phyloP scores from a whole-genome alignment of 2,113 vertebrate genomes.

The Rhea americana region DNA sequence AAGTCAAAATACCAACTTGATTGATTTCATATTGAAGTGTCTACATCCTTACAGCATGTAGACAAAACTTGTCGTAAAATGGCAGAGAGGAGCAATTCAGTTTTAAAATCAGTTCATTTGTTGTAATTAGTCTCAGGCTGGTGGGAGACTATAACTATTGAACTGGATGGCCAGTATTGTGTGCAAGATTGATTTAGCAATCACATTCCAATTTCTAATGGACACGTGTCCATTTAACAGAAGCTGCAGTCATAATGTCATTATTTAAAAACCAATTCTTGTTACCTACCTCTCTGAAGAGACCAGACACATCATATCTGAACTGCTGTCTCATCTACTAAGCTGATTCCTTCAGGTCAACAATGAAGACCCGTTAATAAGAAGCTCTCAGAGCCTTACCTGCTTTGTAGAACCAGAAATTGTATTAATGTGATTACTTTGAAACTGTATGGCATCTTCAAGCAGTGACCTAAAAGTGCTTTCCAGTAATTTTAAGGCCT shows the following conservation, averaged over 20 bases:
- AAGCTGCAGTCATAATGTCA: not conserved
- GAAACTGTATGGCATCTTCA: not conserved
- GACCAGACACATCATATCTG: rapidly evolving
- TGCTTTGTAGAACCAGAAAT: not conserved
- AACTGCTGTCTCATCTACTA: not conserved
- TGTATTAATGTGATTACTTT: not conserved
- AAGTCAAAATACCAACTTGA: not conserved
- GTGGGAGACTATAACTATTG: not conserved
- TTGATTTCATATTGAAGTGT: not conserved
- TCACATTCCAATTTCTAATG: not conserved
- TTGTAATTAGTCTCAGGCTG: not conserved
- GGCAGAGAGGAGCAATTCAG: not conserved
- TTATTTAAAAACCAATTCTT: not conserved
- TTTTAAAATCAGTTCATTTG: not conserved
- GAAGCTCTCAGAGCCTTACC: not conserved
- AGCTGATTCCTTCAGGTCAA: not conserved
- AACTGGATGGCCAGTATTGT: not conserved
- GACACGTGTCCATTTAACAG: not conserved
- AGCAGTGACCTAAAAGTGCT: not conserved
- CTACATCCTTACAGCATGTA: not conserved
- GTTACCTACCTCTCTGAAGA: not conserved
- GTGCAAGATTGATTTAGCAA: not conserved
- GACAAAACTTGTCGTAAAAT: not conserved
- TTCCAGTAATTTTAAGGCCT: not conserved
- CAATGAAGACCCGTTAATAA: not conserved